Evolutionary conservation across 1,140 invertebrate species (phyloP), one percentile per base, ranked within the genome.

Genomic region (Patella vulgata): DNA sequence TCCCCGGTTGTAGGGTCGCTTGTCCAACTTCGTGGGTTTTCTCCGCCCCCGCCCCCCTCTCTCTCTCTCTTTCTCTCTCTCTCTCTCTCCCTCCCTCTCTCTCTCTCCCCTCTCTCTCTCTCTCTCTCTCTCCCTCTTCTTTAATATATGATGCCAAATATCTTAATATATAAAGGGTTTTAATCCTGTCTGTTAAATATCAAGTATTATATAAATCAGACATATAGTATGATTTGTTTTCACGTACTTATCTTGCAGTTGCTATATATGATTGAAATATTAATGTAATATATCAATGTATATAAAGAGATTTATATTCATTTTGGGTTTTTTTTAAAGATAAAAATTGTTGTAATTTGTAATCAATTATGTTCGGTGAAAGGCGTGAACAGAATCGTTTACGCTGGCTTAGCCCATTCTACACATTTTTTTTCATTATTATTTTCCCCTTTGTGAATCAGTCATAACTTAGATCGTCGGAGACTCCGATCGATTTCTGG

Each of bases 261-360:
- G 28, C 19, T 11, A 5, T 57, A 1, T 54, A 52, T n/a, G 28
- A 19, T 5, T 14, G 43, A 21, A n/a, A 14, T 21, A 3, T 31
- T 30, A 6, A 43, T 28, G 19, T 17, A 5, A 9, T 50, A 4
- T 6, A 12, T 73, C 66, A 87, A 64, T 89, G n/a, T n/a, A n/a
- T n/a, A n/a, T n/a, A n/a, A n/a, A n/a, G n/a, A n/a, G n/a, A n/a
- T n/a, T n/a, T n/a, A 54, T 85, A 89, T 68, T 89, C 89, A 79
- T 89, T 89, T 82, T 62, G 88, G 56, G 85, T 82, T 48, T 89
- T 89, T 82, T 89, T 90, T 81, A 89, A 88, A 87, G 75, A 90
- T 76, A 86, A 85, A 82, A 87, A n/a, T n/a, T n/a, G n/a, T n/a
- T n/a, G n/a, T n/a, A n/a, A n/a, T n/a, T n/a, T n/a, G n/a, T n/a